Percentiles rank a stretch among this genome's conserved stretches.
These are phyloP conservation scores for Lissocephala sabroskyi DNA, from an alignment of 2,888 invertebrate species.

Conservation along the genomic window DNA sequence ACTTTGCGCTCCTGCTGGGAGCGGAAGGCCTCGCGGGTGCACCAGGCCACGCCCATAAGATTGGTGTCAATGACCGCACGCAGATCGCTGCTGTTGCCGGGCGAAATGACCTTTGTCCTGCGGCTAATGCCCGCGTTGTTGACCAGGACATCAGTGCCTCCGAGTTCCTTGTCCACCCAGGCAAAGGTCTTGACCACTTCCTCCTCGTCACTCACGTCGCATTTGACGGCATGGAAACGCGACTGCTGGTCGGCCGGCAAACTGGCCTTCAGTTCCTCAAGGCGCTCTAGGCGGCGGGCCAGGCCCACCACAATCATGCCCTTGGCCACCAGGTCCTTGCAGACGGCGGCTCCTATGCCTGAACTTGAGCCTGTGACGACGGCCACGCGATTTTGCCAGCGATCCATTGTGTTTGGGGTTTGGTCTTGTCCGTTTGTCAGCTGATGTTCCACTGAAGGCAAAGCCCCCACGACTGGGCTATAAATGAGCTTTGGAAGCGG, in stretches of 20 bases:
- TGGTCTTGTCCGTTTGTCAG: no score
- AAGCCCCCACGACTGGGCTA: no score
- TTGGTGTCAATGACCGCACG: constrained; percentile 72
- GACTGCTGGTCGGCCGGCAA: constrained; percentile 44
- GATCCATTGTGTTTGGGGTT: background rate
- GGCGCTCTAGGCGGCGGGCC: constrained; percentile 73
- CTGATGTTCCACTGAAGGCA: no score
- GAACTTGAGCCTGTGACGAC: constrained; percentile 76
- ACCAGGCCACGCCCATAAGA: constrained; percentile 71
- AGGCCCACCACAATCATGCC: constrained; percentile 75
- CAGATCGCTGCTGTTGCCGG: constrained; percentile 47
- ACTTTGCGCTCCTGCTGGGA: constrained; percentile 72
- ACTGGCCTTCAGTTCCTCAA: constrained; percentile 56
- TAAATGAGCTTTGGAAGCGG: no score
- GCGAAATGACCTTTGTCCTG: constrained; percentile 1
- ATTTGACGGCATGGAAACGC: constrained; percentile 70
- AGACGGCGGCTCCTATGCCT: constrained; percentile 75
- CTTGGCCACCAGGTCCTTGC: constrained; percentile 69
- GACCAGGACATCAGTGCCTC: constrained; percentile 75
- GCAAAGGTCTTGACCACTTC: constrained; percentile 74
- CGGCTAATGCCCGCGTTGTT: constrained; percentile 74
- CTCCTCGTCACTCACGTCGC: constrained; percentile 75
- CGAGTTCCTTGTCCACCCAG: constrained; percentile 73
- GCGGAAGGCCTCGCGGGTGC: constrained; percentile 72
- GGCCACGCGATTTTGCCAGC: background rate